A percentile compares a stretch with the other conserved stretches of the same genome.
phyloP scores from a whole-genome alignment of 1,140 invertebrate species.

The Drosophila obscura region DNA sequence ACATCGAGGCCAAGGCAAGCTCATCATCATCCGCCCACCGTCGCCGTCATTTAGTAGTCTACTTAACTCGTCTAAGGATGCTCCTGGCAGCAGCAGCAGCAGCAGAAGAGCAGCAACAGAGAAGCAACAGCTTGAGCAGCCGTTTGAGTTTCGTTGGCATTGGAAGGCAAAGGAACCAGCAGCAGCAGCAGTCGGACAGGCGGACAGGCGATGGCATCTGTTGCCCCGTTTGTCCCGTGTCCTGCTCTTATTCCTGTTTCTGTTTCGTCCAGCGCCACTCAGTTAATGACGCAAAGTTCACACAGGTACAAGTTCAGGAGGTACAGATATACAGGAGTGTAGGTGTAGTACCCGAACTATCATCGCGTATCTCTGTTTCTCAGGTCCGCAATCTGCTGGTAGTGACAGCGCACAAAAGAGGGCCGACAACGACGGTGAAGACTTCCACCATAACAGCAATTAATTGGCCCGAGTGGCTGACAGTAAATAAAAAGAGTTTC shows the following conservation, averaged over 20 bases:
- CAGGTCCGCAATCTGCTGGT: conserved; percentile 57
- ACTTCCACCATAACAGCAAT: conserved; percentile 52
- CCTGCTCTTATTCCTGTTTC: too few relatives aligned
- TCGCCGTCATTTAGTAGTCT: conserved; percentile 77
- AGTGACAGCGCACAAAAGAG: conserved; percentile 56
- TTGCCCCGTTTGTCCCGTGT: conserved; percentile 38
- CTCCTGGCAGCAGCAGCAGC: conserved; percentile 49
- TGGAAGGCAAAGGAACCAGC: conserved; percentile 27
- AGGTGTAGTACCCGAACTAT: conserved; percentile 2
- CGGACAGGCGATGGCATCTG: conserved; percentile 60
- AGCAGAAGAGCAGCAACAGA: conserved; percentile 21
- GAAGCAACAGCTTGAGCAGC: conserved; percentile 68
- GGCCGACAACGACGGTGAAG: conserved; percentile 14
- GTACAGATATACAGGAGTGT: conserved; percentile 2
- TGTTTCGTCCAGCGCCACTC: conserved; percentile 6
- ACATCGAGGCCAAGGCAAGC: conserved; percentile 30
- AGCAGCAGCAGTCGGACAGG: background rate
- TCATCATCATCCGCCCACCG: conserved; percentile 41
- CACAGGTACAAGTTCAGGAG: conserved; percentile 31
- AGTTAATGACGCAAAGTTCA: conserved; percentile 69
- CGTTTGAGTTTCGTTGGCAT: conserved; percentile 68
- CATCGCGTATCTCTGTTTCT: too few relatives aligned
- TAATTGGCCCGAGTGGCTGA: conserved; percentile 67
- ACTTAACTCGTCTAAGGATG: conserved; percentile 79
- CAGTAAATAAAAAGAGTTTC: conserved; percentile 66